Base-by-base conservation (phyloP, 2,113 vertebrate genomes). In the Tychaedon coryphoeus region DNA sequence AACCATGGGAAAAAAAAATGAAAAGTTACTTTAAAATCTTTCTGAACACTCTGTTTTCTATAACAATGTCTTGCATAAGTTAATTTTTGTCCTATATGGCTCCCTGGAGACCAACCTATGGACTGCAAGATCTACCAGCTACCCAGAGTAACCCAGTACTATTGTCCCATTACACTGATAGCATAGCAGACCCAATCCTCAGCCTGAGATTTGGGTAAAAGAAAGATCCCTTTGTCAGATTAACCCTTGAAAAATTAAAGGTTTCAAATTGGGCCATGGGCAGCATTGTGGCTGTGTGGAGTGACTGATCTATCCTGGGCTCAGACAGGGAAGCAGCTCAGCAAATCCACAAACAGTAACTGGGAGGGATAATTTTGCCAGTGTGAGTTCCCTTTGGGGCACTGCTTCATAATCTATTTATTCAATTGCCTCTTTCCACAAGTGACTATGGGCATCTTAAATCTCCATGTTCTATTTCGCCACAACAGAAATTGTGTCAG, bases 291-390 rank as follows among this genome's bases (percentile, higher is more conserved):
- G 28, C 25, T 80, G 54, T 16, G 31, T 62, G 15, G 24, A 58
- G 12, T 64, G 24, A 54, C 12, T 51, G 26, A 34, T 17, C 15
- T 69, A 40, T 24, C 6, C 50, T 47, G 45, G 33, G 17, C 10
- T 62, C 40, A 54, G 51, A 66, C 7, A 42, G 12, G 38, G 47
- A 66, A 82, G 40, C 20, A 58, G 9, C 34, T 80, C 22, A 11
- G n/a, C 10, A 75, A 80, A 62, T 31, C n/a, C 43, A 14, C 48
- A 28, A 29, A 26, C 18, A 66, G 7, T 43, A 71, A 58, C 42
- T 4, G 6, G 57, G n/a, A 43, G 20, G 9, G 18, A 34, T 33
- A 40, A 0, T 0, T 3, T 7, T 34, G 9, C 43, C 31, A 45
- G 38, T 28, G 6, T 19, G 40, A 67, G 38, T 12, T 69, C 33